Evolutionary conservation across 2,797 vertebrate genomes (phyloP), one percentile per base, ranked within the genome.

Genomic region (Galaxias olidus): DNA sequence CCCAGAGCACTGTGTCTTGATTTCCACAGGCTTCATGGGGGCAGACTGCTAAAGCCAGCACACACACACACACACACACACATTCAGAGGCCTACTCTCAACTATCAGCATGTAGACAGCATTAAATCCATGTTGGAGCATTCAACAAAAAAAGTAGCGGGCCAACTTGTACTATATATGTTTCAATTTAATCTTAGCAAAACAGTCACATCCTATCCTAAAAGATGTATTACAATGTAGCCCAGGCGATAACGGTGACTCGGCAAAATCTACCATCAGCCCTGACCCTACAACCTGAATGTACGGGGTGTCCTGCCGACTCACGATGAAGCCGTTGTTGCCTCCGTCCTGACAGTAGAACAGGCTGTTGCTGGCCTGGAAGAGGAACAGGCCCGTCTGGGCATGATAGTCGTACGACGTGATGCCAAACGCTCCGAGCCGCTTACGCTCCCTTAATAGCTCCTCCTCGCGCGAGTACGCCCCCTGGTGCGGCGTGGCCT

Each of bases 321-420:
- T 95, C 91, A 99, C 97, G 71, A 97, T 95, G 88, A 98, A 98
- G 17, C 97, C 94, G 0, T 98, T 98, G 86, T 92, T 93, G 78
- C 96, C 95, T 0, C 97, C 97, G 0, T 99, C 97, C 17, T 93
- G 92, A 81, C 97, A 99, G 73, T 97, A 96, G 82, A 98, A 99
- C 77, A 99, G 95, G 87, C 97, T 98, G 77, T 96, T 98, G 90
- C 94, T 98, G 86, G 97, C 97, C 91, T 98, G 97, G 85, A 99
- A 99, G 53, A 99, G 96, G 92, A 99, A 99, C 42, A 98, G 92
- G 80, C 97, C 97, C 0, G 93, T 98, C 73, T 93, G 92, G 1
- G 93, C 84, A 69, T 99, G 97, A 88, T 97, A 98, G 88, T 98
- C 97, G 0, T 98, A 98, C 0, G 97, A 99, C 0, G 97, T 99